These are phyloP conservation scores for Leiothrix lutea DNA, from an alignment of 2,113 vertebrate genomes.

Conservation along the genomic window DNA sequence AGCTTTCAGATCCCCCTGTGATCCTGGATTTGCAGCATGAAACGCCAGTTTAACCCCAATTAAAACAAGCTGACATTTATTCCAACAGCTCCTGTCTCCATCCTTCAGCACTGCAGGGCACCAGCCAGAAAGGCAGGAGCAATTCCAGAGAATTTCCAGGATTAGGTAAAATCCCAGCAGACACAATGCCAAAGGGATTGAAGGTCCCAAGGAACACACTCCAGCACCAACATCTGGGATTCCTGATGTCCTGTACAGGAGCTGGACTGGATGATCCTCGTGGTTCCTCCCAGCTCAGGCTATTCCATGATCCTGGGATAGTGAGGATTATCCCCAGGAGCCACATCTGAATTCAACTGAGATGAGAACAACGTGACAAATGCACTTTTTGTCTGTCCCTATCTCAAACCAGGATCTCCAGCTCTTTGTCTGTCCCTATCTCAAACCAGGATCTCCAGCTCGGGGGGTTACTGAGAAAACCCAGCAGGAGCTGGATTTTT, in stretches of 20 bases:
- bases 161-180: background rate
- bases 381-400: background rate
- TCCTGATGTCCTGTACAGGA: background rate
- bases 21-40: background rate
- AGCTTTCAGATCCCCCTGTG: background rate
- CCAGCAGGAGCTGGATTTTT: background rate
- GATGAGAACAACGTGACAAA: background rate
- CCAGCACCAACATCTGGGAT: background rate
- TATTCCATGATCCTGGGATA: background rate
- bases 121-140: background rate
- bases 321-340: background rate
- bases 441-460: background rate
- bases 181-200: background rate
- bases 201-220: background rate
- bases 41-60: background rate
- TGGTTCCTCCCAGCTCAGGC: background rate
- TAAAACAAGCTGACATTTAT: background rate
- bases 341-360: background rate
- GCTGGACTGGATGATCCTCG: accelerated
- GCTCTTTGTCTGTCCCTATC: too few species aligned
- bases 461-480: background rate
- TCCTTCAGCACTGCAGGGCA: accelerated
- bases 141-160: background rate
- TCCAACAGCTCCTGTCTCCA: background rate
- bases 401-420: background rate